Percentiles rank a stretch among this genome's conserved stretches.
These are phyloP conservation scores for Vespertilio murinus DNA, from an alignment of 2,797 vertebrate species.

Conservation along the genomic window DNA sequence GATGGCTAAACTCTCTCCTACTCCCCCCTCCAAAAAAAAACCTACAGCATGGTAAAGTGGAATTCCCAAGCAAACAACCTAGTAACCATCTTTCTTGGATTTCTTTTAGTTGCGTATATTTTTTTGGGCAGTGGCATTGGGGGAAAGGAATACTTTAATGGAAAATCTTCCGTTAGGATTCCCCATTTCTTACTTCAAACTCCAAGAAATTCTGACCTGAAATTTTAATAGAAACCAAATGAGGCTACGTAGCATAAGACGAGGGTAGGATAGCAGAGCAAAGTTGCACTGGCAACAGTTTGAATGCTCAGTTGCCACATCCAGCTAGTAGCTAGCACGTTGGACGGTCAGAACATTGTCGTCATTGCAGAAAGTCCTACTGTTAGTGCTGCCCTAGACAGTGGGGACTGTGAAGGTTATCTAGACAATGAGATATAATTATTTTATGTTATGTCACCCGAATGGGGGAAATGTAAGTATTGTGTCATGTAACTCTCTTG, in stretches of 20 bases:
- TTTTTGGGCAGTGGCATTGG: neutral
- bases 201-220: neutral
- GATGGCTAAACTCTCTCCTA: neutral
- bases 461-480: neutral
- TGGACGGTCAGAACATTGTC: neutral
- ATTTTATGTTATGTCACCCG: neutral
- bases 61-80: neutral
- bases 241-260: neutral
- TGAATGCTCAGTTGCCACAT: neutral
- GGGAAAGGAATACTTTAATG: neutral
- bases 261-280: neutral
- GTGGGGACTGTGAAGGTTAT: neutral
- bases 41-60: neutral
- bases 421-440: neutral
- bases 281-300: neutral
- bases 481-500: neutral
- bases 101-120: conserved; percentile 7
- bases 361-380: neutral
- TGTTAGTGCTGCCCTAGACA: neutral
- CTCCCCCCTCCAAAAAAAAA: neutral
- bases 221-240: conserved; percentile 29
- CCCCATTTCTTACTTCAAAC: neutral
- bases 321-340: too few species aligned
- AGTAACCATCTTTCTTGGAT: neutral
- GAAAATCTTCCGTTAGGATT: neutral